Conservation (phyloP, 2,888 invertebrate genomes). For the Brachynemurus nebulosus region DNA sequence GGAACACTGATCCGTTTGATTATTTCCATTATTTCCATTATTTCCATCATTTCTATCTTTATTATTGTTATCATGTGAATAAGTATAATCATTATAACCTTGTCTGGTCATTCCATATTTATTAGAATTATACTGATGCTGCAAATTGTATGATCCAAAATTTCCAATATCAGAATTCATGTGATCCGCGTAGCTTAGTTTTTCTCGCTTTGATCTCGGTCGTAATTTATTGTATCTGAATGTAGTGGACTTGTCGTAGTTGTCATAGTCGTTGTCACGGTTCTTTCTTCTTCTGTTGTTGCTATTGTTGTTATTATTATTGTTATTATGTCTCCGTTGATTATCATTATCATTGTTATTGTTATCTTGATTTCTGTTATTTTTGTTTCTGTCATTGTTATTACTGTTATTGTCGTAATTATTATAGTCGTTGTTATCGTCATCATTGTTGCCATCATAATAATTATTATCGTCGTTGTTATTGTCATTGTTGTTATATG, state of each 20-base stretch:
- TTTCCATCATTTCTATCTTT: no score
- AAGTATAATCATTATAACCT: background rate
- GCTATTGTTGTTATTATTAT: background rate
- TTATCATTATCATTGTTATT: background rate
- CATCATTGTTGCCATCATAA: background rate
- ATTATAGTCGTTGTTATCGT: background rate
- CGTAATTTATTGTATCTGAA: background rate
- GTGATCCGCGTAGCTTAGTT: no score
- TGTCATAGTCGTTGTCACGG: background rate
- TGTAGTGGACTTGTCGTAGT: background rate
- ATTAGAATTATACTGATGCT: background rate
- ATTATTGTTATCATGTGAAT: background rate
- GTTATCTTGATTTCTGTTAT: background rate
- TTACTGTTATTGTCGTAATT: conserved; percentile 1
- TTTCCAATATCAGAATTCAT: background rate
- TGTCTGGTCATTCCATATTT: background rate
- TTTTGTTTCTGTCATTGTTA: conserved; percentile 20
- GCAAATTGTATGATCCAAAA: background rate
- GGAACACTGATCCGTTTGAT: conserved; percentile 30
- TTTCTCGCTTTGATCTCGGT: background rate
- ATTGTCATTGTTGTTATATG: background rate
- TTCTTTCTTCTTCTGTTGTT: background rate
- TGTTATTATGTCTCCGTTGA: background rate
- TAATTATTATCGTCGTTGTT: conserved; percentile 5
- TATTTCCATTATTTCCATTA: conserved; percentile 7